These are phyloP conservation scores for Micoletzkya japonica DNA, from an alignment of 2,888 invertebrate species.

Conservation along the genomic window DNA sequence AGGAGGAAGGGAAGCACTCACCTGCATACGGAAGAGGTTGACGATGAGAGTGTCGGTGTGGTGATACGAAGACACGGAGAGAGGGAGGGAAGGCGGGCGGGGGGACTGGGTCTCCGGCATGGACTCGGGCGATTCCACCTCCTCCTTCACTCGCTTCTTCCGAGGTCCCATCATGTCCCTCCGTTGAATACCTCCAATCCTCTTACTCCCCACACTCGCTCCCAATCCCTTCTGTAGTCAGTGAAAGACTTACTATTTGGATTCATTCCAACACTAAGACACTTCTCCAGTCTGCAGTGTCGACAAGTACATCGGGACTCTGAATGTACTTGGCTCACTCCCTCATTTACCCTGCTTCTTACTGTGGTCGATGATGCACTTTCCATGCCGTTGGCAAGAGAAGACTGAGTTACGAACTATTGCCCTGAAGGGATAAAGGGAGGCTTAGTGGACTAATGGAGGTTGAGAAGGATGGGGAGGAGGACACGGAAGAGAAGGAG, in stretches of 20 bases:
- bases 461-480: not conserved
- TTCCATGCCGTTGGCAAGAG: conserved; percentile 12
- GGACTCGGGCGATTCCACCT: conserved; percentile 16
- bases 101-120: conserved; percentile 3
- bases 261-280: conserved; percentile 20
- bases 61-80: not conserved
- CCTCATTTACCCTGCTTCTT: not conserved
- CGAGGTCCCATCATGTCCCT: conserved; percentile 27
- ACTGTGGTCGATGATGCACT: conserved; percentile 19
- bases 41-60: conserved; percentile 5
- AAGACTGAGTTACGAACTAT: conserved; percentile 14
- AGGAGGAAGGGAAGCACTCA: not conserved
- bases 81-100: conserved; percentile 17
- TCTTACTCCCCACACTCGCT: not conserved
- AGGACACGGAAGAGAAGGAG: not conserved
- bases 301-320: conserved; percentile 23
- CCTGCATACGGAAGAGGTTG: not conserved
- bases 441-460: not conserved
- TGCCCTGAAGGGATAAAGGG: conserved; percentile 1
- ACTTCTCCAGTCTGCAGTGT: conserved; percentile 20
- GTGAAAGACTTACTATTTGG: conserved; percentile 18
- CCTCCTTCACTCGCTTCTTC: conserved; percentile 24
- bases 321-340: not conserved
- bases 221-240: too few species aligned
- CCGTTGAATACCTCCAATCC: conserved; percentile 22